These are phyloP conservation scores for Hirtodrosophila alboralis DNA, from an alignment of 2,888 invertebrate species.

Conservation along the genomic window DNA sequence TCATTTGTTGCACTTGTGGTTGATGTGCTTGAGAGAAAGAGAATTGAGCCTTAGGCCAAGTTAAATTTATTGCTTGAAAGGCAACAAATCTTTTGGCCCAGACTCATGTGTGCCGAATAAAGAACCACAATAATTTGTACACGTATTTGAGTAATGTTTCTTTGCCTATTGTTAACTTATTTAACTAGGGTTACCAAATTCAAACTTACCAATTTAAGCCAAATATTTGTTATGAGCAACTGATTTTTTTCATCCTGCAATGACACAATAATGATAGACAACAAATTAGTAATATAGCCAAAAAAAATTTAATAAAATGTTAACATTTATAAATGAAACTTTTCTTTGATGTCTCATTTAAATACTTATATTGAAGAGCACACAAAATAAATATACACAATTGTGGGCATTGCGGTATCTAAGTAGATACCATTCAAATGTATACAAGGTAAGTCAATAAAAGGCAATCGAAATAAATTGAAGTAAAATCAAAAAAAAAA, in stretches of 20 bases:
- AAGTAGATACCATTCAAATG: conserved; percentile 11
- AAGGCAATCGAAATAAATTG: conserved; percentile 35
- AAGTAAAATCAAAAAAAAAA: conserved; percentile 34
- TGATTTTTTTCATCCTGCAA: conserved; percentile 98
- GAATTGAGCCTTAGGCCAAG: conserved; percentile 41
- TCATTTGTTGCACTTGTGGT: conserved; percentile 49
- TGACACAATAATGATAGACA: conserved; percentile 62
- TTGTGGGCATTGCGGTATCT: background rate
- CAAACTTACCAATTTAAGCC: conserved; percentile 96
- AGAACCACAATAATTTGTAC: conserved; percentile 26
- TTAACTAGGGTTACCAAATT: conserved; percentile 10
- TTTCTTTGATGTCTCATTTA: conserved; percentile 32
- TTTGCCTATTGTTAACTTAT: conserved; percentile 22
- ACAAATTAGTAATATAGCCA: conserved; percentile 9
- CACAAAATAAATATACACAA: conserved; percentile 2
- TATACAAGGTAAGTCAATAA: conserved; percentile 32
- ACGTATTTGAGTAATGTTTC: conserved; percentile 26
- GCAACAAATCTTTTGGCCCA: conserved; percentile 45
- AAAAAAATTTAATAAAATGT: conserved; percentile 2
- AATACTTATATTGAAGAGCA: conserved; percentile 10
- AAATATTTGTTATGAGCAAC: conserved; percentile 97
- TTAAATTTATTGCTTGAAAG: conserved; percentile 47
- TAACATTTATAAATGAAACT: conserved; percentile 14
- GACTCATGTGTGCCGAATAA: conserved; percentile 39
- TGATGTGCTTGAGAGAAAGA: conserved; percentile 4